Conservation (phyloP, 92 coral and sea anemone genomes). For the Palythoa heliodiscus region DNA sequence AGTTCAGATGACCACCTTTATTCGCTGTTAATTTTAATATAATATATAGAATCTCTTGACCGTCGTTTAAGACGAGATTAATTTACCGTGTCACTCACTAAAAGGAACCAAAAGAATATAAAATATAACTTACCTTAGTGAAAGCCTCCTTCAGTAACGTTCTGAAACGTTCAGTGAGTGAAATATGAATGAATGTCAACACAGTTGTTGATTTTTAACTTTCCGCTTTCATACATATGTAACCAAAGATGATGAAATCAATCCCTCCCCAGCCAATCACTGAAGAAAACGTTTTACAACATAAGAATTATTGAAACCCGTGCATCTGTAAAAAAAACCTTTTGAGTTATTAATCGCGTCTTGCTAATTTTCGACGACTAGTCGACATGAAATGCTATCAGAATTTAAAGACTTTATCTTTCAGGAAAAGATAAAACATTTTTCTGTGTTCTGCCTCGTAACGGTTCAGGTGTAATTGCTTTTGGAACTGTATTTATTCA, state of each 20-base stretch:
- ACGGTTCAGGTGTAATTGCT: background rate
- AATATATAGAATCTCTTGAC: background rate
- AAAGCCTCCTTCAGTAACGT: background rate
- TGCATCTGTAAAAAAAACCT: too few relatives aligned
- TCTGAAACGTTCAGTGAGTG: background rate
- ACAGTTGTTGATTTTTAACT: background rate
- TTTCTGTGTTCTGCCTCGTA: background rate
- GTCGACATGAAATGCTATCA: background rate
- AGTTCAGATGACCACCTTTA: background rate
- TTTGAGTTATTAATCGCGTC: background rate
- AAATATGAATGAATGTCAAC: background rate
- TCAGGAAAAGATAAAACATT: background rate
- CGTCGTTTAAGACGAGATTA: background rate
- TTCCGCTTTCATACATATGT: background rate
- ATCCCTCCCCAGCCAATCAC: constrained; percentile 14
- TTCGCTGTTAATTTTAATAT: background rate
- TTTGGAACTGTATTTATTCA: background rate
- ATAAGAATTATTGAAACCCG: background rate
- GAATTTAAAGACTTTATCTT: background rate
- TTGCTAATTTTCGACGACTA: background rate
- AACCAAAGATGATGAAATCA: constrained; percentile 37
- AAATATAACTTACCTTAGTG: background rate
- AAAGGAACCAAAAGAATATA: background rate
- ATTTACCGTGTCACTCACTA: background rate
- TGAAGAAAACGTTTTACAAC: constrained; percentile 5